phyloP scores from a whole-genome alignment of 2,888 invertebrate species.

The Coecobrya sp. region DNA sequence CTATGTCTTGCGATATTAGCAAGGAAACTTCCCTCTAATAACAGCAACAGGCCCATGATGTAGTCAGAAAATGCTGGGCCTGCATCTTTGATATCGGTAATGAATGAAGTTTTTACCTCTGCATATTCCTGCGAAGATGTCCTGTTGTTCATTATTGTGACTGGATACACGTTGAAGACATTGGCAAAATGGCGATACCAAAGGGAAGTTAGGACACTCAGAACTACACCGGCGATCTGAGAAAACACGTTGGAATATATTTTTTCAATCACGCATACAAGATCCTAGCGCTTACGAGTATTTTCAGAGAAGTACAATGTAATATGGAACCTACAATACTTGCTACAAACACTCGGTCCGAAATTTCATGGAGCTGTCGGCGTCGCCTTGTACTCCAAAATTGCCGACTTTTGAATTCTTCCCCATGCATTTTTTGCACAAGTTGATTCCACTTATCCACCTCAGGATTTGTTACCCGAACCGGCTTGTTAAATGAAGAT shows the following conservation, averaged over 20 bases:
- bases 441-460: not conserved
- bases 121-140: not conserved
- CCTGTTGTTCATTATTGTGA: not conserved
- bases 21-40: not conserved
- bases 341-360: not conserved
- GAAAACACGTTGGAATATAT: not conserved
- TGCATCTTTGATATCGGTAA: not conserved
- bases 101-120: not conserved
- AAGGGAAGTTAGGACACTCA: not conserved
- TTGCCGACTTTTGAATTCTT: not conserved
- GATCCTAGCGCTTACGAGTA: too few species aligned
- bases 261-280: too few species aligned
- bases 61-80: not conserved
- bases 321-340: not conserved
- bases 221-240: constrained; percentile 21
- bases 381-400: constrained; percentile 32
- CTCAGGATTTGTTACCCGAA: not conserved
- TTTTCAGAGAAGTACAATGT: not conserved
- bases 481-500: not conserved
- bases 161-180: not conserved
- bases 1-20: not conserved
- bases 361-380: not conserved
- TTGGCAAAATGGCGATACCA: constrained; percentile 13
- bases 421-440: not conserved
- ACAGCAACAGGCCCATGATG: not conserved